phyloP scores from a whole-genome alignment of 2,888 invertebrate genomes.

The Sympetrum striolatum region DNA sequence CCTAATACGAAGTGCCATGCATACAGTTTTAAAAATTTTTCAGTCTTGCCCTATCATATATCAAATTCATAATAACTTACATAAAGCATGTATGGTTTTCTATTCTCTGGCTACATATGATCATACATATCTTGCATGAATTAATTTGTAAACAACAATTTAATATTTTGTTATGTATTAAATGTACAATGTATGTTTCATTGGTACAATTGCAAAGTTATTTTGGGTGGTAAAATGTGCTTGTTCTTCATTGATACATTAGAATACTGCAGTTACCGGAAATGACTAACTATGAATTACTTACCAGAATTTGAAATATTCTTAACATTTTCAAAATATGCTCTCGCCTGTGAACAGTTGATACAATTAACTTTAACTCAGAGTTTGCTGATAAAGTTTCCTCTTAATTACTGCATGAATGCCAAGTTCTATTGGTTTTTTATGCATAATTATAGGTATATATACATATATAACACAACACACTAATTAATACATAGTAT shows the following conservation, averaged over 20 bases:
- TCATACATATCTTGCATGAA: slow-evolving; percentile 41
- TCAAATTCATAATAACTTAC: slow-evolving; percentile 40
- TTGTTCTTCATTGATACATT: slow-evolving; percentile 42
- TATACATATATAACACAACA: slow-evolving; percentile 41
- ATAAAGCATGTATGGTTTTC: slow-evolving; percentile 36
- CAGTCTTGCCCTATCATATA: slow-evolving; percentile 39
- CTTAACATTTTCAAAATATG: slow-evolving; percentile 32
- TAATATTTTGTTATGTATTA: slow-evolving; percentile 39
- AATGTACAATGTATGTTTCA: slow-evolving; percentile 36
- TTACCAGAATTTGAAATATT: slow-evolving; percentile 35
- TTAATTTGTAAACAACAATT: slow-evolving; percentile 37
- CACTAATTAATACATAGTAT: slow-evolving; percentile 42
- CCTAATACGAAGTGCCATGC: slow-evolving; percentile 22
- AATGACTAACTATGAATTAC: slow-evolving; percentile 35
- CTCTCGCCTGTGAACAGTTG: slow-evolving; percentile 36
- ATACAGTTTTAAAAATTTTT: slow-evolving; percentile 33
- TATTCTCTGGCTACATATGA: slow-evolving; percentile 38
- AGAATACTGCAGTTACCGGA: slow-evolving; percentile 32
- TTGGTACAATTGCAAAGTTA: slow-evolving; percentile 21
- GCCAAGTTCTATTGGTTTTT: slow-evolving; percentile 44
- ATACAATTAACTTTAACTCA: slow-evolving; percentile 23
- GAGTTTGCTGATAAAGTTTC: slow-evolving; percentile 42
- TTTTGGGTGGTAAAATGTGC: slow-evolving; percentile 32
- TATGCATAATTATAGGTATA: slow-evolving; percentile 44
- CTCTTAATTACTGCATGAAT: slow-evolving; percentile 44